Evolutionary conservation across 2,113 vertebrate species (phyloP), one percentile per base, ranked within the genome.

Genomic region (Artemisiospiza belli): DNA sequence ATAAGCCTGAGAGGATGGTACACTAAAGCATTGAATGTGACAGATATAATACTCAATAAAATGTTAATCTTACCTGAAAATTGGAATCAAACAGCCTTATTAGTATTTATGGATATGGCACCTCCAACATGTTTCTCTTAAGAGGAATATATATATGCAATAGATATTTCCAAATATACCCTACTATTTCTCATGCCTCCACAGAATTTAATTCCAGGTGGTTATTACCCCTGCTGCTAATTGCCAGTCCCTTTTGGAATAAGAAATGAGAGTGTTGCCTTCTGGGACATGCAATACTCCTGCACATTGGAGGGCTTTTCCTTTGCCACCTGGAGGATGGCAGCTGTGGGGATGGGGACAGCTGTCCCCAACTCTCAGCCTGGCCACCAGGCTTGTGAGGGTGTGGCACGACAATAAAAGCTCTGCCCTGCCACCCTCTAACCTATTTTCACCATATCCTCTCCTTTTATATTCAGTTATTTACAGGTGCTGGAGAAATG

Each of bases 11-110:
- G 92, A 98, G 96, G 97, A 97, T 97, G 96, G 92, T 97, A 97
- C 95, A 97, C 95, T 93, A 39, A 88, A 97, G 97, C 93, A 97
- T 91, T 97, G 97, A 96, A 97, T 97, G 97, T 98, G 97, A 98
- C 98, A 98, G 97, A 98, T 97, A 97, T 98, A 98, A 98, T 95
- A 98, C 97, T 98, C 98, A 97, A 97, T 98, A 98, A 98, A 98
- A 98, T 97, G 97, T 97, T 98, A 97, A 98, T 98, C 97, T 98
- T 96, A 98, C 98, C 98, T 98, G 97, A 97, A 98, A 98, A 98
- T 94, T 97, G 96, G 98, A 98, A 98, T 98, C 97, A 97, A 97
- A 97, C 92, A 97, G 92, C 90, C 97, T 97, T 97, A 98, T 97
- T 97, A 97, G 97, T 97, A 98, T 98, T 98, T 98, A 98, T 97